phyloP scores from a whole-genome alignment of 2,113 vertebrate species.

The Gasterosteus nipponicus region DNA sequence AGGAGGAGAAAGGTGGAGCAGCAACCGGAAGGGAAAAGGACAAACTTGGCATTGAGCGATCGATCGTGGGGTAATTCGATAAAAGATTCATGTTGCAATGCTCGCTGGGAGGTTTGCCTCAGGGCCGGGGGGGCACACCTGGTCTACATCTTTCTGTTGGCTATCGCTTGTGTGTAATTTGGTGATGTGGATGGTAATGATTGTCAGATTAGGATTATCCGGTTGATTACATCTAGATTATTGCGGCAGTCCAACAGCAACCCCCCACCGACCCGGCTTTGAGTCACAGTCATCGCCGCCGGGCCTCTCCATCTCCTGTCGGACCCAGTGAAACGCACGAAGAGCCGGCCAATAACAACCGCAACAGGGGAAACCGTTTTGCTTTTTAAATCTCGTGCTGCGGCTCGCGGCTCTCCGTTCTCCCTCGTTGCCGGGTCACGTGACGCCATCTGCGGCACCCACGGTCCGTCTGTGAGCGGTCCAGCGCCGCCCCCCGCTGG shows the following conservation, averaged over 20 bases:
- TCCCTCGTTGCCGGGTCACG: not conserved
- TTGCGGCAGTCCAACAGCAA: constrained; percentile 2
- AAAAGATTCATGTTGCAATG: constrained; percentile 58
- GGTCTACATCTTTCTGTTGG: not conserved
- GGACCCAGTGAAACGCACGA: not conserved
- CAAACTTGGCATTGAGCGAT: constrained; percentile 42
- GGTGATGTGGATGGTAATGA: not conserved
- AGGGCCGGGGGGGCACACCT: constrained; percentile 6
- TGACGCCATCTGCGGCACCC: not conserved
- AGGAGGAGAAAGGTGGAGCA: constrained; percentile 10
- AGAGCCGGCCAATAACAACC: constrained; percentile 10
- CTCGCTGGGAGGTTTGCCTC: constrained; percentile 30
- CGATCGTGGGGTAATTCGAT: constrained; percentile 37
- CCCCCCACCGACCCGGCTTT: not conserved
- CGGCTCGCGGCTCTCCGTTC: not conserved
- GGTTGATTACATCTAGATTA: constrained; percentile 30
- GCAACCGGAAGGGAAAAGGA: not conserved
- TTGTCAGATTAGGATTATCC: constrained; percentile 16
- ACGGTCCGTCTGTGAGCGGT: not conserved
- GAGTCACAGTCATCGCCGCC: not conserved
- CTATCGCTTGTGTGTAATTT: constrained; percentile 22
- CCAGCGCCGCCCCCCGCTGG: constrained; percentile 60
- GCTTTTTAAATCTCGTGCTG: not conserved
- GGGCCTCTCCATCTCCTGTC: not conserved
- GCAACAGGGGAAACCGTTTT: not conserved